These are phyloP conservation scores for Benthosema pterotum DNA, from an alignment of 2,797 vertebrate species.

Conservation along the genomic window DNA sequence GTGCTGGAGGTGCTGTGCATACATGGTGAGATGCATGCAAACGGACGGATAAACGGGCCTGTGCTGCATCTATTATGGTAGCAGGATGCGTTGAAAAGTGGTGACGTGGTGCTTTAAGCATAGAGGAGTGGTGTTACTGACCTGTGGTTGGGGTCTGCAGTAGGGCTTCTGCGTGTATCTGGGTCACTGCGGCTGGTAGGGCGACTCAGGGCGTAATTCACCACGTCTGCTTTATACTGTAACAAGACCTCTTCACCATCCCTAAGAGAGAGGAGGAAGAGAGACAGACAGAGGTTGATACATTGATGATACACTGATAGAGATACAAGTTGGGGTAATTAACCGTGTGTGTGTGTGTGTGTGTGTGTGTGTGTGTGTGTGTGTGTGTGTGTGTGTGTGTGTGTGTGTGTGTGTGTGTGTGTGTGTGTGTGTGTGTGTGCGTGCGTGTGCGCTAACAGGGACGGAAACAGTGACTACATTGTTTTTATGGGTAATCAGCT, in stretches of 20 bases:
- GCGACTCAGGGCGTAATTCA: constrained; percentile 79
- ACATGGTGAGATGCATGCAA: too few relatives aligned
- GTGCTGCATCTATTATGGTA: too few relatives aligned
- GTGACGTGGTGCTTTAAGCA: too few relatives aligned
- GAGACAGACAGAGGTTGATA: not conserved
- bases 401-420: not conserved
- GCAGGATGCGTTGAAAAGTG: too few relatives aligned
- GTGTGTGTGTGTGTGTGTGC: not conserved
- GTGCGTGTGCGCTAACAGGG: too few relatives aligned
- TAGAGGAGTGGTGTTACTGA: constrained; percentile 42
- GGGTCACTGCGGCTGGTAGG: constrained; percentile 39
- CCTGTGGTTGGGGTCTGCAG: constrained; percentile 52
- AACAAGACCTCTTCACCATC: constrained; percentile 70
- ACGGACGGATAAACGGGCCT: too few relatives aligned
- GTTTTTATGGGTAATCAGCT: not conserved
- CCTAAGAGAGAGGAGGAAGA: constrained; percentile 62
- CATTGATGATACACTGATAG: not conserved
- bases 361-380: constrained; percentile 1
- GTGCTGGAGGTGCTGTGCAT: too few relatives aligned
- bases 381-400: constrained; percentile 1
- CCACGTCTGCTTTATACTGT: constrained; percentile 78
- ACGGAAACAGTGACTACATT: too few relatives aligned
- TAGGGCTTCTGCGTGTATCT: not conserved
- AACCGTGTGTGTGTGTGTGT: not conserved
- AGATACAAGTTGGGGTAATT: not conserved